A percentile compares a stretch with the other conserved stretches of the same genome.
phyloP scores from a whole-genome alignment of 2,888 invertebrate species.

The Julus scanicus region DNA sequence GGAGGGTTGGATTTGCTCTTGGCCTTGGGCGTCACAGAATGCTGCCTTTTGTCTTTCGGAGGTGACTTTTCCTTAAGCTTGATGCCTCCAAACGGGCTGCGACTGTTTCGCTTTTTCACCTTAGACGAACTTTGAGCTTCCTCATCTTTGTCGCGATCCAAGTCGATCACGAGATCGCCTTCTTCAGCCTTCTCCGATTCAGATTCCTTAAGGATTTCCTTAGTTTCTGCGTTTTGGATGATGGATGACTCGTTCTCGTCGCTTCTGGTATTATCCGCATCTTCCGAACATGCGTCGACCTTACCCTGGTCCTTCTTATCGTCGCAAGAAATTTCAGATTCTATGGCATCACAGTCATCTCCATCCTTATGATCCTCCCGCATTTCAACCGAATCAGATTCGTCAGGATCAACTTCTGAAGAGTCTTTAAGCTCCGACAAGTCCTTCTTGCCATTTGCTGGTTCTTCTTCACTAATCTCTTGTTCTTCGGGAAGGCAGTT shows the following conservation, averaged over 20 bases:
- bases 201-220: neutral
- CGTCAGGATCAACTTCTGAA: neutral
- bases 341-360: neutral
- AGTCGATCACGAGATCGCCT: constrained; percentile 55
- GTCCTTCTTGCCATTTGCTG: neutral
- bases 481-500: neutral
- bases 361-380: no score
- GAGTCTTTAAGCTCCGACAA: neutral
- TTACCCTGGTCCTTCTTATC: neutral
- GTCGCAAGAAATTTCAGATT: neutral
- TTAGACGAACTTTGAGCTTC: neutral
- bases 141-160: constrained; percentile 36
- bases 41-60: neutral
- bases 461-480: no score
- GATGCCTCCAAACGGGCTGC: constrained; percentile 43
- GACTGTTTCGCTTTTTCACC: neutral
- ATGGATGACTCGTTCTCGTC: neutral
- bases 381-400: neutral
- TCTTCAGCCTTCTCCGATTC: neutral
- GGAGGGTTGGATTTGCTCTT: neutral
- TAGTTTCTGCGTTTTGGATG: neutral
- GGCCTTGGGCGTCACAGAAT: neutral
- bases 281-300: no score
- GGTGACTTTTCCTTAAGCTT: constrained; percentile 37
- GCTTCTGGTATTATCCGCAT: no score